Base-by-base conservation (phyloP, 1,140 invertebrate species). In the Anoplolepis gracilipes region DNA sequence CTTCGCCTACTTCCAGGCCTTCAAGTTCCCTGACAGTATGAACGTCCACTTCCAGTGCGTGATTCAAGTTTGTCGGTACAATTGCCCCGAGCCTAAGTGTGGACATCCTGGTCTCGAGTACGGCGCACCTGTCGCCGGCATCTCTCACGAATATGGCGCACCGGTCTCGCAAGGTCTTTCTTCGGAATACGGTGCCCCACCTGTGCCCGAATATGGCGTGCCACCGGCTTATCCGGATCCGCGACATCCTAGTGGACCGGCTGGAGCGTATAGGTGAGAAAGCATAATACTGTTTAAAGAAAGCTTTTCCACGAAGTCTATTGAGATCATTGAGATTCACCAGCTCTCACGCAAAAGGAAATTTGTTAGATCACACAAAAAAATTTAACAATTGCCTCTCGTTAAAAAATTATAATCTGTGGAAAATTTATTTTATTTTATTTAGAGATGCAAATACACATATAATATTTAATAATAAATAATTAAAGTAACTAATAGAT, bases 11-110 rank as follows among this genome's bases (percentile, higher is more conserved):
- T 99, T 99, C 97, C 98, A 98, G 95, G 98, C 98, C 1, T 99
- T 99, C 95, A 99, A 99, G 94, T 99, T 99, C 97, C 98, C 98
- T 0, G 98, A 99, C 93, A 98, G 98, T 13, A 99, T 99, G 98
- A 98, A 99, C 92, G 98, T 99, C 1, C 98, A 99, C 96, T 99
- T 99, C 97, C 98, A 99, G 94, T 99, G 98, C 92, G 98, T 98
- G 1, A 99, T 99, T 89, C 98, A 99, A 95, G 98, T 99, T 2
- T 99, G 98, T 90, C 96, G 98, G 82, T 98, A 98, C 94, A 98
- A 98, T 92, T 99, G 98, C 92, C 98, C 98, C 0, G 98, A 98
- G 90, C 98, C 98, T 1, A 98, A 98, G 94, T 98, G 98, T 93
- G 97, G 96, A 13, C 96, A 96, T 85, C 95, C 95, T 16, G 96